phyloP scores from a whole-genome alignment of 2,797 vertebrate species.

The Hipposideros larvatus region DNA sequence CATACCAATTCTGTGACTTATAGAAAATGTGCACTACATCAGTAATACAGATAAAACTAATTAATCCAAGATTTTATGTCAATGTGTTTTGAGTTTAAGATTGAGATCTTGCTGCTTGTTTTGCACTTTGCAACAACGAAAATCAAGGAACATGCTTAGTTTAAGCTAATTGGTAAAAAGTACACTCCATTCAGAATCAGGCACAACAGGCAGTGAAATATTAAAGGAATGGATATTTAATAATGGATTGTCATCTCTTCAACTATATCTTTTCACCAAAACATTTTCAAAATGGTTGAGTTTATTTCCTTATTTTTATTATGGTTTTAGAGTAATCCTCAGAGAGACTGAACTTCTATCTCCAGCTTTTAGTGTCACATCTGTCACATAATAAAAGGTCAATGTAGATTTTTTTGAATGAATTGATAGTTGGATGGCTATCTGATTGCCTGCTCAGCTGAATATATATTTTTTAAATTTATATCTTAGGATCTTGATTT shows the following conservation, averaged over 20 bases:
- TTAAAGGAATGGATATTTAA: neutral
- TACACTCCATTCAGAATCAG: neutral
- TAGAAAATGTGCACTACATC: neutral
- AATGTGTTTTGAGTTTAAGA: neutral
- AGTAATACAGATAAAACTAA: neutral
- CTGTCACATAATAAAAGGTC: neutral
- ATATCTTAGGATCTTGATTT: neutral
- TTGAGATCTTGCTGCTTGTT: neutral
- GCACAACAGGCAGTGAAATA: neutral
- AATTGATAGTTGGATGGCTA: neutral
- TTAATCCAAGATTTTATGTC: neutral
- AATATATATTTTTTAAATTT: neutral
- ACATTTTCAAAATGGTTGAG: neutral
- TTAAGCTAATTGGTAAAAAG: neutral
- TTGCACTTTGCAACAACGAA: neutral
- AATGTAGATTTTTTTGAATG: neutral
- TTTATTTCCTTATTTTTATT: neutral
- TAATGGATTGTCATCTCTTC: neutral
- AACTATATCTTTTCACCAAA: neutral
- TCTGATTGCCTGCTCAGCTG: neutral
- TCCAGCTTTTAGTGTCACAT: neutral
- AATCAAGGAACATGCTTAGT: neutral
- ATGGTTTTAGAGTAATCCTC: neutral
- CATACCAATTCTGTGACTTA: neutral
- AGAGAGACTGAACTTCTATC: neutral